These are phyloP conservation scores for Chironomus striatipennis DNA, from an alignment of 1,140 invertebrate species.

Conservation along the genomic window DNA sequence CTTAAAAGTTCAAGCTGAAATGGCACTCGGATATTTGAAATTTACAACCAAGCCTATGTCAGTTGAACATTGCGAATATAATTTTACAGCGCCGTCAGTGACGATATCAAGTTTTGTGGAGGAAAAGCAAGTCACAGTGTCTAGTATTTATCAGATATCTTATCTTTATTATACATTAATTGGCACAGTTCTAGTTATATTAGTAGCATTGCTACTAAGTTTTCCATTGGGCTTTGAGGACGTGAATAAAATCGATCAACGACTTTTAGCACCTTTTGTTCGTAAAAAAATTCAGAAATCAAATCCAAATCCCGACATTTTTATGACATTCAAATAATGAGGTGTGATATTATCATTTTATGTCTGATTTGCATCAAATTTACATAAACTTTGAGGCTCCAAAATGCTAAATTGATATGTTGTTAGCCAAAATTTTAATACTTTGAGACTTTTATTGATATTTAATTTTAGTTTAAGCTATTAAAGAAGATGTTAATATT, in stretches of 20 bases:
- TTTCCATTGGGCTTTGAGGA: conserved; percentile 44
- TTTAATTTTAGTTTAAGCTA: too few relatives aligned
- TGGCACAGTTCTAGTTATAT: conserved; percentile 52
- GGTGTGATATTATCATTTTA: too few relatives aligned
- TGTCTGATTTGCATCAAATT: too few relatives aligned
- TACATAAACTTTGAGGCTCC: too few relatives aligned
- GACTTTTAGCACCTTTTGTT: conserved; percentile 54
- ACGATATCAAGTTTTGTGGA: not conserved
- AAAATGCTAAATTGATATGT: too few relatives aligned
- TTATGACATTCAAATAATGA: too few relatives aligned
- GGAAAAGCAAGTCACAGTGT: not conserved
- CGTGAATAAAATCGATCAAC: conserved; percentile 47
- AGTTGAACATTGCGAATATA: conserved; percentile 55
- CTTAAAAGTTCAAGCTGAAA: conserved; percentile 60
- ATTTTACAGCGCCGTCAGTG: conserved; percentile 34
- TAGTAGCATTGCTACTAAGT: conserved; percentile 49
- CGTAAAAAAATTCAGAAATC: conserved; percentile 33
- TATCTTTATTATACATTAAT: conserved; percentile 27
- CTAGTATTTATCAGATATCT: not conserved
- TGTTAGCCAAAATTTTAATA: too few relatives aligned
- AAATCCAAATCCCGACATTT: not conserved
- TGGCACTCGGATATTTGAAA: conserved; percentile 49
- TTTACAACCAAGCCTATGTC: conserved; percentile 50
- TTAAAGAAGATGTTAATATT: too few relatives aligned
- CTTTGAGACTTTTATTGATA: too few relatives aligned